Conservation (phyloP, 1,140 invertebrate genomes). For the Tetranychus urticae region DNA sequence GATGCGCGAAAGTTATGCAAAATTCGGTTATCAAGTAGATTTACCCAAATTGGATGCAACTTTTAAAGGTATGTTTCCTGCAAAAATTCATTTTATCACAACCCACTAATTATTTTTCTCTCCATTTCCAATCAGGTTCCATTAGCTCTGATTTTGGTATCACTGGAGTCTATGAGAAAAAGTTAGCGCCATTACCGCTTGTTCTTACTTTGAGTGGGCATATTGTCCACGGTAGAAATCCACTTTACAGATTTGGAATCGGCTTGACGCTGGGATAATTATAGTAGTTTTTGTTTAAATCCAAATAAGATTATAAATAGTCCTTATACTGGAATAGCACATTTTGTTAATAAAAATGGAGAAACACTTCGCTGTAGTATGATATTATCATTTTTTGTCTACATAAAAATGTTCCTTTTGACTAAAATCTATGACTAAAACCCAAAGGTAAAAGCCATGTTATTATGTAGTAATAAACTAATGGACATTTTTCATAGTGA, state of each 20-base stretch:
- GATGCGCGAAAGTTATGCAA: conserved; percentile 69
- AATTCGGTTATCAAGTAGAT: conserved; percentile 85
- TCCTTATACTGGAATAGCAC: not conserved
- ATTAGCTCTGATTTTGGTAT: conserved; percentile 89
- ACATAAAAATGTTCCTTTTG: too few relatives aligned
- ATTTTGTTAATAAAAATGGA: not conserved
- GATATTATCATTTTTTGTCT: too few relatives aligned
- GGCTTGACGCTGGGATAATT: not conserved
- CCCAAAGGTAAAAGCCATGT: too few relatives aligned
- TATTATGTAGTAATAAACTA: too few relatives aligned
- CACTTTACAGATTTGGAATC: not conserved
- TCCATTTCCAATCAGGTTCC: conserved; percentile 32
- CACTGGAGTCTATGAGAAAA: conserved; percentile 78
- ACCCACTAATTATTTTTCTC: not conserved
- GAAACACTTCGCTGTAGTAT: too few relatives aligned
- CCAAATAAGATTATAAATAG: too few relatives aligned
- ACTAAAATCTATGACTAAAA: too few relatives aligned
- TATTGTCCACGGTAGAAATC: conserved; percentile 57
- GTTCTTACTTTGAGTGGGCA: conserved; percentile 72
- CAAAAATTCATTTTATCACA: not conserved
- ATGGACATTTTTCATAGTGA: too few relatives aligned
- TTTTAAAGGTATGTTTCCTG: conserved; percentile 47
- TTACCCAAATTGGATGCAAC: conserved; percentile 80
- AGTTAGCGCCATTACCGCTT: conserved; percentile 72
- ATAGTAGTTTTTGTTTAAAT: too few relatives aligned